Evolutionary conservation across 2,888 invertebrate genomes (phyloP).

Genomic region (Luperina nickerlii): DNA sequence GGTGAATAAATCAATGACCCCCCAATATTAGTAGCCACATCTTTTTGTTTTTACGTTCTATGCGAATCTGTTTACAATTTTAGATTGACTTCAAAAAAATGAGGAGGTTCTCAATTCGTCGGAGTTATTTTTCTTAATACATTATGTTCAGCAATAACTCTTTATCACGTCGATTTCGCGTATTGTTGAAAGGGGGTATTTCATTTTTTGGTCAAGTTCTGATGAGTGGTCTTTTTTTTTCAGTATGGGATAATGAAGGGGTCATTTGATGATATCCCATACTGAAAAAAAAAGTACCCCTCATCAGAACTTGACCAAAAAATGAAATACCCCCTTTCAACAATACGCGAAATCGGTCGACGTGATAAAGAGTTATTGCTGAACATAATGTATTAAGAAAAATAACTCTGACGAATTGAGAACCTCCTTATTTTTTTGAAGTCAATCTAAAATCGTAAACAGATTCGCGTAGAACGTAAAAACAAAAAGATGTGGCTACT

Average conservation of each 20-base stretch:
- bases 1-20: conserved; percentile 60
- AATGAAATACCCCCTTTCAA: not conserved
- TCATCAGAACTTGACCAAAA: not conserved
- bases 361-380: not conserved
- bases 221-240: too few species aligned
- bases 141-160: too few species aligned
- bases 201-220: not conserved
- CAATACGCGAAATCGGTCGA: not conserved
- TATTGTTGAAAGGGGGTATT: not conserved
- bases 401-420: not conserved
- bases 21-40: conserved; percentile 16
- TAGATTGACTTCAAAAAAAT: not conserved
- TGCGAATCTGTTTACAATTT: conserved; percentile 19
- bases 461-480: conserved; percentile 6
- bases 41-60: conserved; percentile 13
- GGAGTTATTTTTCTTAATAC: not conserved
- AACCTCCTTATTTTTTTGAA: not conserved
- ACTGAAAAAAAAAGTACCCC: too few species aligned
- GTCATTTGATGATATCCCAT: too few species aligned
- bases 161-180: not conserved
- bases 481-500: conserved; percentile 8
- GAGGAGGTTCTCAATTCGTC: not conserved
- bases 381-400: too few species aligned
- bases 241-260: too few species aligned
- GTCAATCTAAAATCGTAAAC: conserved; percentile 7